Evolutionary conservation across 2,888 invertebrate species (phyloP).

Genomic region (Microplitis manilae): DNA sequence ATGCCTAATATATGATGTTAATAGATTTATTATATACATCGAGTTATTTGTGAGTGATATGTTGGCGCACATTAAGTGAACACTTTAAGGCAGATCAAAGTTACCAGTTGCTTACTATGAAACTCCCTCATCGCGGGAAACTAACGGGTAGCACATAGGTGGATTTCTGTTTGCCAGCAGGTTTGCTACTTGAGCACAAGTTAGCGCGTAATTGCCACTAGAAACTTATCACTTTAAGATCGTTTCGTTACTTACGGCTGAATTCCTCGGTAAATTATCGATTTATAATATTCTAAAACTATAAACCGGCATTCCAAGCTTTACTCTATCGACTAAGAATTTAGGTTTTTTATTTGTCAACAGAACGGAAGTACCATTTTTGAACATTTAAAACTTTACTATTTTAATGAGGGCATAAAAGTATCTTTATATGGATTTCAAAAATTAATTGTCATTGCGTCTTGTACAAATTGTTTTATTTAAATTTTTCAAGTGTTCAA

Average conservation of each 20-base stretch:
- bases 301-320: background rate
- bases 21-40: too few species aligned
- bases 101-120: background rate
- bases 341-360: too few species aligned
- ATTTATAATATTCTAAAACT: background rate
- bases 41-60: too few species aligned
- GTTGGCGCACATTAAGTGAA: background rate
- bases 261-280: conserved; percentile 7
- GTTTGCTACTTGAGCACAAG: conserved; percentile 27
- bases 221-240: conserved; percentile 12
- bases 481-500: too few species aligned
- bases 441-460: too few species aligned
- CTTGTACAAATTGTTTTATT: too few species aligned
- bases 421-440: too few species aligned
- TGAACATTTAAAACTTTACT: too few species aligned
- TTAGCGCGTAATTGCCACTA: conserved; percentile 40
- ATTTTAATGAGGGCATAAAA: too few species aligned
- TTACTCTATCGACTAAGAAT: too few species aligned
- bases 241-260: conserved; percentile 20
- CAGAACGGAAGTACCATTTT: too few species aligned
- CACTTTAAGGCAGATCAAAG: background rate
- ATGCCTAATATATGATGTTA: too few species aligned
- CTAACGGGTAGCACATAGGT: conserved; percentile 6
- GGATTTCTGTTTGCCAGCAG: conserved; percentile 42
- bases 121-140: conserved; percentile 27